phyloP scores from a whole-genome alignment of 53 echinoderm and acorn worm genomes.

The Echinometra lucunter region DNA sequence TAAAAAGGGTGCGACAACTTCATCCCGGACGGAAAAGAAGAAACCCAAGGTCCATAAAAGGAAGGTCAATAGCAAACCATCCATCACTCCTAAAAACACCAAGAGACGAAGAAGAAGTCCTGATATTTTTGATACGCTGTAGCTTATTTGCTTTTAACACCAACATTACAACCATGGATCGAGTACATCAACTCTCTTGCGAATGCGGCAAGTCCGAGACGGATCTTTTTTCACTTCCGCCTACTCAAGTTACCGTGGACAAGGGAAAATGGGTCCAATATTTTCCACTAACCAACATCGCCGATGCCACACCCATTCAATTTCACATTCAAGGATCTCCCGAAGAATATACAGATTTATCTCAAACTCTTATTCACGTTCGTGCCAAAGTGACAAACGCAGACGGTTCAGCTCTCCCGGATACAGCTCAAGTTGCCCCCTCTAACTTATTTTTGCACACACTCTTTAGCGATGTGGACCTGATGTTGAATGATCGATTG shows the following conservation, averaged over 20 bases:
- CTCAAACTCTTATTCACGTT: slow-evolving; percentile 76
- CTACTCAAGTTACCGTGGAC: slow-evolving; percentile 72
- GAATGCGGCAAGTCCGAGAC: slow-evolving; percentile 75
- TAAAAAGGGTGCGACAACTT: background rate
- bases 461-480: slow-evolving; percentile 85
- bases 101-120: slow-evolving; percentile 50
- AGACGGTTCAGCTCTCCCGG: slow-evolving; percentile 68
- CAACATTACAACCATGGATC: slow-evolving; percentile 66
- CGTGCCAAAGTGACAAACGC: slow-evolving; percentile 73
- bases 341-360: slow-evolving; percentile 75
- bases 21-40: no score
- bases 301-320: slow-evolving; percentile 64
- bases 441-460: slow-evolving; percentile 80
- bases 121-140: slow-evolving; percentile 63
- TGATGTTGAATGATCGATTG: slow-evolving; percentile 78
- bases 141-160: no score
- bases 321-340: slow-evolving; percentile 74
- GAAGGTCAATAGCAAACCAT: background rate
- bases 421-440: slow-evolving; percentile 72
- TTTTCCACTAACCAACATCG: slow-evolving; percentile 74
- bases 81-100: background rate
- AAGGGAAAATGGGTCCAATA: slow-evolving; percentile 79
- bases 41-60: background rate
- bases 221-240: slow-evolving; percentile 80
- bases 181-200: slow-evolving; percentile 68